Percentiles rank a stretch among this genome's conserved stretches.
phyloP scores from a whole-genome alignment of 2,113 vertebrate genomes.

The Halcyon senegalensis region DNA sequence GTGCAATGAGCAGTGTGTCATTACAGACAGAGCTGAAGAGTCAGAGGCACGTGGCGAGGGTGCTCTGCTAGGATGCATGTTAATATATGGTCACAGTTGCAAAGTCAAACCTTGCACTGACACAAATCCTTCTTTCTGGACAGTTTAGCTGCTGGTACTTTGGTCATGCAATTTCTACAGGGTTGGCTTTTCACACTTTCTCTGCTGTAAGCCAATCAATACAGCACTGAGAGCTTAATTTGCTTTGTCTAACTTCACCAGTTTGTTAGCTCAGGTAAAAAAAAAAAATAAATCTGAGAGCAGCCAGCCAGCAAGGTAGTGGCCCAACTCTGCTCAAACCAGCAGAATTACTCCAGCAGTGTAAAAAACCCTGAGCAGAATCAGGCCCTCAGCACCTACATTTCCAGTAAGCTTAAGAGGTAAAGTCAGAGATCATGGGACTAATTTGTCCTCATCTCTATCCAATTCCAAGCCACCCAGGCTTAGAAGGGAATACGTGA shows the following conservation, averaged over 20 bases:
- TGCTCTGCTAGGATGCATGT: neutral
- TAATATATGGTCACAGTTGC: neutral
- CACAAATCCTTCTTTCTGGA: neutral
- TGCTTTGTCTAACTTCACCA: slow-evolving; percentile 36
- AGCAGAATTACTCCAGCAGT: neutral
- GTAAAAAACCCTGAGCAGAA: neutral
- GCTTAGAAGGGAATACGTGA: neutral
- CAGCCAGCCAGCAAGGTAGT: neutral
- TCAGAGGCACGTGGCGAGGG: neutral
- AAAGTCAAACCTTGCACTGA: neutral
- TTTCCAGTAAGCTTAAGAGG: neutral
- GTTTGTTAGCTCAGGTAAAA: slow-evolving; percentile 4
- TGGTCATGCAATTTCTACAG: neutral
- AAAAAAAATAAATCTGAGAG: neutral
- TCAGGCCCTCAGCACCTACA: neutral
- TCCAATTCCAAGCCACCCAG: neutral
- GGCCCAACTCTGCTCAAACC: neutral
- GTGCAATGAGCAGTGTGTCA: neutral
- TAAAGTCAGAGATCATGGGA: neutral
- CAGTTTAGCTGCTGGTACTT: neutral
- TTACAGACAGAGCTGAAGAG: neutral
- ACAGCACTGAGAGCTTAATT: slow-evolving; percentile 19
- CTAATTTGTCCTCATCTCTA: neutral
- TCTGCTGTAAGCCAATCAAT: slow-evolving; percentile 44
- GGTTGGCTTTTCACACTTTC: slow-evolving; percentile 9